Percentiles rank a stretch among this genome's conserved stretches.
Conservation (phyloP, 2,113 vertebrate genomes). For the Orthonyx spaldingii region DNA sequence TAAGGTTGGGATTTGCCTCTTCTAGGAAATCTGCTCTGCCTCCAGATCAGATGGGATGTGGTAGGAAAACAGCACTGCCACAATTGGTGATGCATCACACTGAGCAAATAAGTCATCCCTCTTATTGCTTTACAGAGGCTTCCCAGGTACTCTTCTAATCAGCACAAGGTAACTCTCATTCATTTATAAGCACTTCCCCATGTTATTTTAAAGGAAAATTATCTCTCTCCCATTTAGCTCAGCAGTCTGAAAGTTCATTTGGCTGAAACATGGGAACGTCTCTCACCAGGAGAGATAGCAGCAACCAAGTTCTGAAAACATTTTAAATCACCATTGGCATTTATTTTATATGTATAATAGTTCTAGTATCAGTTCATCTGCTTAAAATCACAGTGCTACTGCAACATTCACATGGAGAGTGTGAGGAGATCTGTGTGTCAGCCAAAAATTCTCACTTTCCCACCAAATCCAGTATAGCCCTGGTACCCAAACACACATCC, state of each 20-base stretch:
- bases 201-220: neutral
- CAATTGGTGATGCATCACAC: neutral
- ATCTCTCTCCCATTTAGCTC: neutral
- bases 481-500: neutral
- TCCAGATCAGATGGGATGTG: neutral
- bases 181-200: neutral
- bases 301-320: neutral
- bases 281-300: neutral
- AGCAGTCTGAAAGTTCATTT: neutral
- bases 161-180: neutral
- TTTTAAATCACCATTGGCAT: neutral
- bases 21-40: neutral
- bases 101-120: neutral
- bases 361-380: neutral
- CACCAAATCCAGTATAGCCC: neutral
- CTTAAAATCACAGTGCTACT: neutral
- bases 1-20: neutral
- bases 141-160: neutral
- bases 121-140: neutral
- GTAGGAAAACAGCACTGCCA: neutral
- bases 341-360: neutral
- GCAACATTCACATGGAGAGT: neutral
- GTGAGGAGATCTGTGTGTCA: neutral
- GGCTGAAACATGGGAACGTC: neutral
- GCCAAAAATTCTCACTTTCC: neutral